Evolutionary conservation across 1,140 invertebrate species (phyloP).

Genomic region (Tyrophagus putrescentiae): DNA sequence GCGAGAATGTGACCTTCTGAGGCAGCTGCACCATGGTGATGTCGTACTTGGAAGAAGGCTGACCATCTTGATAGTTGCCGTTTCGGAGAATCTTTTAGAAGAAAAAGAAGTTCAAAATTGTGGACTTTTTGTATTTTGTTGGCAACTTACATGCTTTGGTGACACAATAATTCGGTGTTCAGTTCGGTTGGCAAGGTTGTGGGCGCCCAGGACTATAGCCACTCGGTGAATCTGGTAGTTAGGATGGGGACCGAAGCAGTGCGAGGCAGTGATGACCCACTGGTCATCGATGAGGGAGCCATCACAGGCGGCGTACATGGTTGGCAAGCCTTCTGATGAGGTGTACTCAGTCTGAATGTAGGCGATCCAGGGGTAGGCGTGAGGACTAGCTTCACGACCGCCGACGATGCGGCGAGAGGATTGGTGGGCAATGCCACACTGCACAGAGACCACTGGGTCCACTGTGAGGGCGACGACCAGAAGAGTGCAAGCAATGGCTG

Average conservation of each 20-base stretch:
- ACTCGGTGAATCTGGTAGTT: neutral
- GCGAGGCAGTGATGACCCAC: conserved; percentile 6
- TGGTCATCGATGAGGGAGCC: neutral
- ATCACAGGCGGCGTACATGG: neutral
- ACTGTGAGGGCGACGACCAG: too few relatives aligned
- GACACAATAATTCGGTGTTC: neutral
- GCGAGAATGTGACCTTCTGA: neutral
- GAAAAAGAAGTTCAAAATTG: neutral
- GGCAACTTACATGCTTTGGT: neutral
- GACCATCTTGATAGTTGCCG: neutral
- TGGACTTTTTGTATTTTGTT: neutral
- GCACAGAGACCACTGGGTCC: neutral
- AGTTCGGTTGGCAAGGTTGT: neutral
- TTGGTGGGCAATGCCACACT: neutral
- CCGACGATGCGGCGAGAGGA: conserved; percentile 21
- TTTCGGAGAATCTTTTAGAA: neutral
- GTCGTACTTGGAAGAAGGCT: neutral
- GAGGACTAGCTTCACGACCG: conserved; percentile 20
- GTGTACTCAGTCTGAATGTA: neutral
- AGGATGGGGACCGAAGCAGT: neutral
- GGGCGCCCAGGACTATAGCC: neutral
- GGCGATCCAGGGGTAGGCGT: conserved; percentile 25
- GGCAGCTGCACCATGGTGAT: neutral
- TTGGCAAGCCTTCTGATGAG: neutral
- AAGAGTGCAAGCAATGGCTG: too few relatives aligned